A percentile compares a stretch with the other conserved stretches of the same genome.
These are phyloP conservation scores for Eumeta japonica DNA, from an alignment of 1,140 invertebrate genomes.

Conservation along the genomic window DNA sequence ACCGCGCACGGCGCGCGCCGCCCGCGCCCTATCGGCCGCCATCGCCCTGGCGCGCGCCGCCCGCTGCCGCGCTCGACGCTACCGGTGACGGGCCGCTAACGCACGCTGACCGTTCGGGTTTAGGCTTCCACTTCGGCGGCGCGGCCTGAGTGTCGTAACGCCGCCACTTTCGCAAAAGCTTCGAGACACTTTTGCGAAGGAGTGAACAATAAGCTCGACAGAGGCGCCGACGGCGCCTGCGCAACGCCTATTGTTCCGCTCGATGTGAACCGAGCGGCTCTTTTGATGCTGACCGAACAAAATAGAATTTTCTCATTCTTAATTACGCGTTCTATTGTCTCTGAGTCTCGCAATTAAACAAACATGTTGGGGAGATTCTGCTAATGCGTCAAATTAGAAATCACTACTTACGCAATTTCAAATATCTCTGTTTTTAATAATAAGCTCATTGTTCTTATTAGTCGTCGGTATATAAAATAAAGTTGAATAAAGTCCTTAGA, in stretches of 20 bases:
- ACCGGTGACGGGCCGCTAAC: no score
- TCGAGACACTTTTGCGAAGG: neutral
- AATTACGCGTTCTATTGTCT: constrained; percentile 46
- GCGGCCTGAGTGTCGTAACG: no score
- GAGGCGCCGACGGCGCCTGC: constrained; percentile 1
- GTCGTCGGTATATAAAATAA: no score
- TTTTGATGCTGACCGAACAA: constrained; percentile 24
- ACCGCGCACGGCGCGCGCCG: constrained; percentile 30
- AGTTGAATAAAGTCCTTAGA: no score
- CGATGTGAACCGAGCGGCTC: constrained; percentile 25
- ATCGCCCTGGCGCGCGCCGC: neutral
- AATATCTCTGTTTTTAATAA: no score
- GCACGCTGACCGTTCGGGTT: no score
- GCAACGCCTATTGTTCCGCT: constrained; percentile 19
- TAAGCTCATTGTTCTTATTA: no score
- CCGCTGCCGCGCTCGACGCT: neutral
- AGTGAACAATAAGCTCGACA: neutral
- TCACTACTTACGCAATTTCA: no score
- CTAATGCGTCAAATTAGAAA: constrained; percentile 31
- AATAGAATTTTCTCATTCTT: constrained; percentile 40
- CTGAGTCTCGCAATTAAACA: constrained; percentile 35
- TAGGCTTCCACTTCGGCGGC: no score
- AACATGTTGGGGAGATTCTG: constrained; percentile 39
- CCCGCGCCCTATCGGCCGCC: constrained; percentile 24
- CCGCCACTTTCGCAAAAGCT: neutral